These are phyloP conservation scores for Psittacula derbiana DNA, from an alignment of 2,797 vertebrate species.

Conservation along the genomic window DNA sequence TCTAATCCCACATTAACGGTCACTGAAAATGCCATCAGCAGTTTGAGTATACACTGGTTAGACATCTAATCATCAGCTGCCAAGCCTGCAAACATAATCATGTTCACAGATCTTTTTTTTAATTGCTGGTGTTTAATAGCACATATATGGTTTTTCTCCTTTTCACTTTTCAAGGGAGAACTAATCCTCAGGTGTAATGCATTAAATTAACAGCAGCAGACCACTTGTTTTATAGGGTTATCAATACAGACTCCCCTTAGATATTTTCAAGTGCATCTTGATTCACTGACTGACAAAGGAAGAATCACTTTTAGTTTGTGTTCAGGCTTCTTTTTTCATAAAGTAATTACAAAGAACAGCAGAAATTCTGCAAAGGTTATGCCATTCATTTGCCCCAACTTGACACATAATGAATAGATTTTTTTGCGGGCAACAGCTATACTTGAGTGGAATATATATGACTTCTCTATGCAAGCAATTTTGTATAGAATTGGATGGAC, in stretches of 20 bases:
- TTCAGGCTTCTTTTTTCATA: background rate
- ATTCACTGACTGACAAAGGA: background rate
- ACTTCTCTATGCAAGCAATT: background rate
- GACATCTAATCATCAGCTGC: background rate
- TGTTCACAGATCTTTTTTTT: background rate
- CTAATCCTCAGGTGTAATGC: background rate
- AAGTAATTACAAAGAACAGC: background rate
- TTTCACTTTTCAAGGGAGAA: background rate
- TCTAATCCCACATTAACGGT: background rate
- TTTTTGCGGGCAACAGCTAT: background rate
- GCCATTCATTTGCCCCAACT: background rate
- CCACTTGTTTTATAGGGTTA: background rate
- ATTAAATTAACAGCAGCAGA: background rate
- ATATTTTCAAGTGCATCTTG: background rate
- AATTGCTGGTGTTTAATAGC: background rate
- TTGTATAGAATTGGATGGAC: background rate
- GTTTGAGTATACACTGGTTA: background rate
- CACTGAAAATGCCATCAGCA: background rate
- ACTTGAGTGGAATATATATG: background rate
- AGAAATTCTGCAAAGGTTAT: slow-evolving; percentile 1
- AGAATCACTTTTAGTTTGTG: background rate
- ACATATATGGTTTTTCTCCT: background rate
- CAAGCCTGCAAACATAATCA: background rate
- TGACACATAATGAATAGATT: background rate
- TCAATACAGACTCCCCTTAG: background rate